phyloP scores from a whole-genome alignment of 2,113 vertebrate species.

The Grammomys dolichurus region DNA sequence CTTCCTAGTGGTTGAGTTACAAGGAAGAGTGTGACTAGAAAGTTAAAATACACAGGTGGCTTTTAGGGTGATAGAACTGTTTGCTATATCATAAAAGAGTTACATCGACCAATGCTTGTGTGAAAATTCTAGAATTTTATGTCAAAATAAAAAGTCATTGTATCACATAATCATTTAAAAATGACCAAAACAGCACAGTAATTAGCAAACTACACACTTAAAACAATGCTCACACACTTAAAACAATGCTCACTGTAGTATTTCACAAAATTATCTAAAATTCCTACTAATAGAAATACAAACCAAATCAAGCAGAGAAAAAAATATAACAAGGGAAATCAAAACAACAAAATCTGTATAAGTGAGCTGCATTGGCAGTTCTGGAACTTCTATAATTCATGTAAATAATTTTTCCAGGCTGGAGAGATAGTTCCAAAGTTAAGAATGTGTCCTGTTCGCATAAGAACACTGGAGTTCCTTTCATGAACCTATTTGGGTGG shows the following conservation, averaged over 20 bases:
- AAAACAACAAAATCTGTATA: neutral
- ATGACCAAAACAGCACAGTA: neutral
- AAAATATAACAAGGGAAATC: neutral
- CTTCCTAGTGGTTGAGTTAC: neutral
- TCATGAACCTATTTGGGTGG: neutral
- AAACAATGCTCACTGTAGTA: neutral
- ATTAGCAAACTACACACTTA: neutral
- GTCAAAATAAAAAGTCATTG: neutral
- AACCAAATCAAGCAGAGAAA: neutral
- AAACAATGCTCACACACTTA: neutral
- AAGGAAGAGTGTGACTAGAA: neutral
- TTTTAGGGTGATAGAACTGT: neutral
- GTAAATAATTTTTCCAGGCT: neutral
- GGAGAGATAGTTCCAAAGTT: too few relatives aligned
- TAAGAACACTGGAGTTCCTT: neutral
- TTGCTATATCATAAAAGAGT: neutral
- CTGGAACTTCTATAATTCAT: neutral
- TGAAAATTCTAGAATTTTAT: slow-evolving; percentile 20
- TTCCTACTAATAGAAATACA: neutral
- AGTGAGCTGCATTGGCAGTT: neutral
- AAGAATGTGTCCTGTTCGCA: neutral
- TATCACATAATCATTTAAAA: neutral
- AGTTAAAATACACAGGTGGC: neutral
- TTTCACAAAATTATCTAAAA: neutral
- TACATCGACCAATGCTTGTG: neutral